Percentiles rank a stretch among this genome's conserved stretches.
Conservation (phyloP, 2,888 invertebrate genomes). For the Mythimna vitellina region DNA sequence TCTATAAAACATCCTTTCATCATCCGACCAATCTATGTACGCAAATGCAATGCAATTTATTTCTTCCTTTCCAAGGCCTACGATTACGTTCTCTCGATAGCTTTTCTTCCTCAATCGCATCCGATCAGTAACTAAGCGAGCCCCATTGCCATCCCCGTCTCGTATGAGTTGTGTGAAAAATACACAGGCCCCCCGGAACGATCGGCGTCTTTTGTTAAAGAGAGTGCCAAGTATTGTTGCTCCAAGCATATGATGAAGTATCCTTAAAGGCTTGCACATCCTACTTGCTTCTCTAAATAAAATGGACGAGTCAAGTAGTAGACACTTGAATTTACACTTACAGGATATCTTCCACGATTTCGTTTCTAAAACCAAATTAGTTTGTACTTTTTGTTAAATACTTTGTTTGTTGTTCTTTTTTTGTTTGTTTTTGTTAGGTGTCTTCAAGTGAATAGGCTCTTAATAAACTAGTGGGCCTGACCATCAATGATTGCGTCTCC, state of each 20-base stretch:
- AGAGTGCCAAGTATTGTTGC: slow-evolving; percentile 38
- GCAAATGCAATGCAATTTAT: slow-evolving; percentile 2
- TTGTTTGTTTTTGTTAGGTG: too few species aligned
- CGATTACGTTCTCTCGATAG: background rate
- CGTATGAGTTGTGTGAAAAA: slow-evolving; percentile 14
- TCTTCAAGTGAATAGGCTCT: too few species aligned
- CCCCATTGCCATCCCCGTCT: background rate
- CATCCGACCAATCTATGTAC: slow-evolving; percentile 5
- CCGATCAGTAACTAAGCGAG: slow-evolving; percentile 2
- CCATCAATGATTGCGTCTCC: too few species aligned
- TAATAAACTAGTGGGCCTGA: too few species aligned
- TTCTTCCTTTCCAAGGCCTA: background rate
- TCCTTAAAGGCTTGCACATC: background rate
- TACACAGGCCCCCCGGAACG: slow-evolving; percentile 7
- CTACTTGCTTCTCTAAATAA: background rate
- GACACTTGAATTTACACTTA: background rate
- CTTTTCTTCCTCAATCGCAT: slow-evolving; percentile 9
- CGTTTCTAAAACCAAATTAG: background rate
- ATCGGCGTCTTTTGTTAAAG: slow-evolving; percentile 30
- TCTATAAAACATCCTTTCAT: background rate
- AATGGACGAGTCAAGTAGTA: background rate
- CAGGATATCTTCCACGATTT: too few species aligned
- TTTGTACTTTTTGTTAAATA: too few species aligned
- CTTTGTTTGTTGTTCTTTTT: too few species aligned
- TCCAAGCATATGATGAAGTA: slow-evolving; percentile 30